phyloP scores from a whole-genome alignment of 2,888 invertebrate species.

The Drosophila phalerata region DNA sequence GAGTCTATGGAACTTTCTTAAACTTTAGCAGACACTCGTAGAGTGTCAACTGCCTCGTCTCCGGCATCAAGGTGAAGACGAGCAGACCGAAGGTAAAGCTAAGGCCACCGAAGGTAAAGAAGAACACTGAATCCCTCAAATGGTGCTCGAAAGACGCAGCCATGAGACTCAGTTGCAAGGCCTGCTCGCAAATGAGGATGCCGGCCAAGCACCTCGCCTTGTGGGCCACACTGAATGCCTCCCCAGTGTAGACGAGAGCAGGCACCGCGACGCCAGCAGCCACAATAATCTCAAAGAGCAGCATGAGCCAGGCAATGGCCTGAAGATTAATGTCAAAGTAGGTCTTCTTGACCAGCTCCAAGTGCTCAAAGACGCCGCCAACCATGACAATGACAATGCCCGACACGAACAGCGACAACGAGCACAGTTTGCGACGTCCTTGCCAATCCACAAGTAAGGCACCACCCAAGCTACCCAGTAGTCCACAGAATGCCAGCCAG shows the following conservation, averaged over 20 bases:
- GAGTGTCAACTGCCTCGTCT: constrained; percentile 77
- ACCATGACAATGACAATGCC: constrained; percentile 78
- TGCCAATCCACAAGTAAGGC: constrained; percentile 76
- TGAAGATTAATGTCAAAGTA: constrained; percentile 68
- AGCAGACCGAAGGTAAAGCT: constrained; percentile 73
- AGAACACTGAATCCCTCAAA: constrained; percentile 68
- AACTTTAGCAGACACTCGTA: constrained; percentile 80
- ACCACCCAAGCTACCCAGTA: constrained; percentile 79
- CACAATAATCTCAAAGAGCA: constrained; percentile 78
- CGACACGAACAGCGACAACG: constrained; percentile 72
- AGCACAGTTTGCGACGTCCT: constrained; percentile 77
- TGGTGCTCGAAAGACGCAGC: constrained; percentile 61
- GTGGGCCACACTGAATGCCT: constrained; percentile 79
- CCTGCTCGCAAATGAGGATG: constrained; percentile 74
- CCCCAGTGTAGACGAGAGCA: constrained; percentile 80
- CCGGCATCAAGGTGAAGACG: constrained; percentile 80
- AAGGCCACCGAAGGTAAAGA: constrained; percentile 76
- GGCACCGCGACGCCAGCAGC: constrained; percentile 79
- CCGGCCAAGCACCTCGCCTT: constrained; percentile 76
- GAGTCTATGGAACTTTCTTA: constrained; percentile 68
- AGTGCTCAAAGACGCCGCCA: constrained; percentile 79
- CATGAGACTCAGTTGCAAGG: constrained; percentile 75
- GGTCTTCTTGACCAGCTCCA: constrained; percentile 66
- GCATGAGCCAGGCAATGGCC: constrained; percentile 73
- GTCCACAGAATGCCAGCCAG: constrained; percentile 75